A percentile compares a stretch with the other conserved stretches of the same genome.
Conservation (phyloP, 2,888 invertebrate genomes). For the Ametastegia equiseti region DNA sequence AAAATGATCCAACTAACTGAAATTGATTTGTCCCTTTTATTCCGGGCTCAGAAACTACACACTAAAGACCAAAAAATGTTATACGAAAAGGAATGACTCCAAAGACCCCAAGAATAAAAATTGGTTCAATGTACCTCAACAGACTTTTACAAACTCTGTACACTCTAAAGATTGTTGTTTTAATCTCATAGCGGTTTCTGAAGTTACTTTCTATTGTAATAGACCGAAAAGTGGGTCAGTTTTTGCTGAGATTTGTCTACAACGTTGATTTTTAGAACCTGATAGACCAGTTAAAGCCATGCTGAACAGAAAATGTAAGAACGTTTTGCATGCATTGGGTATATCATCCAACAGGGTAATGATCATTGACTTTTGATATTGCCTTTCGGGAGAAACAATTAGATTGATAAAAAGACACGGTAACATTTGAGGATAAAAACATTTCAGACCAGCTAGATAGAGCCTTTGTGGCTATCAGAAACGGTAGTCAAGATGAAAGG, state of each 20-base stretch:
- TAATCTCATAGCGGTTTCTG: constrained; percentile 9
- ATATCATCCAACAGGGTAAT: not conserved
- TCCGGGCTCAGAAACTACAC: not conserved
- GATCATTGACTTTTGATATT: not conserved
- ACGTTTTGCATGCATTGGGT: not conserved
- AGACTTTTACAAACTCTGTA: not conserved
- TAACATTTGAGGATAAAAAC: not conserved
- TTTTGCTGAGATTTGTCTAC: not conserved
- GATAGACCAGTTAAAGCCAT: too few species aligned
- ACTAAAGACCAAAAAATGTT: not conserved
- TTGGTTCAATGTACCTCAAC: not conserved
- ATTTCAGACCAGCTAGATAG: constrained; percentile 85
- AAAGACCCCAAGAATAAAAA: not conserved
- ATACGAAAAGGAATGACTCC: not conserved
- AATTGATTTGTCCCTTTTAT: not conserved
- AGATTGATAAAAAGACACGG: not conserved
- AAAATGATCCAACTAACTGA: not conserved
- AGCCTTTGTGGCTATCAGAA: constrained; percentile 91
- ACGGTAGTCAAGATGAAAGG: constrained; percentile 92
- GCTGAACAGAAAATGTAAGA: not conserved
- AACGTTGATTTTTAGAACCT: not conserved
- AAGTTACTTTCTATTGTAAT: constrained; percentile 33
- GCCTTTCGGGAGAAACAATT: not conserved
- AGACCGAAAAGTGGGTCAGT: constrained; percentile 5
- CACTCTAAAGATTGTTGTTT: not conserved